A percentile compares a stretch with the other conserved stretches of the same genome.
Evolutionary conservation across 2,113 vertebrate genomes (phyloP).

Genomic region (Pollimyrus isidori): DNA sequence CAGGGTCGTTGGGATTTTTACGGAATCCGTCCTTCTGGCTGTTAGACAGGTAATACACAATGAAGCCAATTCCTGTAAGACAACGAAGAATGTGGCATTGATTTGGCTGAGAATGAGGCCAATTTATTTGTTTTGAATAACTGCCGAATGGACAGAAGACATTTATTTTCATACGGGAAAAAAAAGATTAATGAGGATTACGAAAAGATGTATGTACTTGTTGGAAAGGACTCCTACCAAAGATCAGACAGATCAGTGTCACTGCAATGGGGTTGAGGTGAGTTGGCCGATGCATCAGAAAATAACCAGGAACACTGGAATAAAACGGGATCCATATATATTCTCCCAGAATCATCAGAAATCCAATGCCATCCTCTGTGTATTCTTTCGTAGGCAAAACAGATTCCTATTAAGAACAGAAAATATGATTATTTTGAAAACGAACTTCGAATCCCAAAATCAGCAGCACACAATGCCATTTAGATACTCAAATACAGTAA

Average conservation of each 20-base stretch:
- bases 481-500: background rate
- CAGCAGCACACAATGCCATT: background rate
- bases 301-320: slow-evolving; percentile 33
- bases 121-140: background rate
- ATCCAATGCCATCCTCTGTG: slow-evolving; percentile 35
- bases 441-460: background rate
- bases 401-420: slow-evolving; percentile 20
- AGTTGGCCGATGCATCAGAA: slow-evolving; percentile 29
- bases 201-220: background rate
- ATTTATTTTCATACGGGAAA: background rate
- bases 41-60: slow-evolving; percentile 37
- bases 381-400: slow-evolving; percentile 39
- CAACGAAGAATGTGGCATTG: background rate
- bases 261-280: background rate
- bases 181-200: background rate
- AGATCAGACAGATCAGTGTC: slow-evolving; percentile 27
- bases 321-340: slow-evolving; percentile 41
- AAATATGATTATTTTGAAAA: background rate
- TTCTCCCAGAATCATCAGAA: slow-evolving; percentile 39
- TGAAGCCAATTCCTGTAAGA: slow-evolving; percentile 31
- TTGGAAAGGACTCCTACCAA: slow-evolving; percentile 1
- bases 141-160: background rate
- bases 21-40: slow-evolving; percentile 36
- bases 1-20: slow-evolving; percentile 28
- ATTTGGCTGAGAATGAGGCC: background rate